Evolutionary conservation across 2,888 invertebrate genomes (phyloP), one percentile per base, ranked within the genome.

Genomic region (Troides aeacus): DNA sequence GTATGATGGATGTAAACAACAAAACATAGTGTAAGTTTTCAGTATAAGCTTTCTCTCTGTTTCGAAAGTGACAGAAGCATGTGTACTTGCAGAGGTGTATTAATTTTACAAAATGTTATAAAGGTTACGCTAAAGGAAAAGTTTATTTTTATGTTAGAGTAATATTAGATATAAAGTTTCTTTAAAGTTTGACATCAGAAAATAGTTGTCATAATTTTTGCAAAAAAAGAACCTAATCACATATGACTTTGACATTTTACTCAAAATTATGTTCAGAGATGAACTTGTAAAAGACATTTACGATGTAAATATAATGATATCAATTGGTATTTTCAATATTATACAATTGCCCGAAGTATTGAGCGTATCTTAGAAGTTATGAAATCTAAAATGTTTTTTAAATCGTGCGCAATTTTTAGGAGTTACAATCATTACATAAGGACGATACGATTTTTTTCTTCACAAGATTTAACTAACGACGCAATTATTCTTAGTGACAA

Each of bases 401-500:
- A 70, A 65, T 70, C 76, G 7, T 74, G 74, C 66, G 72, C 39
- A 74, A 62, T 75, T 6, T 18, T 77, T 21, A 74, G 73, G 67
- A 57, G 66, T 56, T 61, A 69, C 7, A 77, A 73, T 53, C 73
- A 73, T 73, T 80, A 71, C 72, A 69, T 67, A 66, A 75, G 73
- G 71, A 60, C 53, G 24, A 74, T 46, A 64, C 75, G 71, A 72
- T 69, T 73, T 66, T 81, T 81, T 73, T 82, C 81, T 69, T 79
- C 81, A n/a, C 82, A 81, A 70, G 85, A 82, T 66, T 70, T 76
- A 56, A 66, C 75, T 21, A 70, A 73, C 62, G 84, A 86, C 66
- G 88, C 83, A 67, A 80, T 92, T 64, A 72, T 79, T 71, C 84
- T 97, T 50, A 97, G 96, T 80, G 96, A 97, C 73, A 94, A 90